Base-by-base conservation (phyloP, 1,140 invertebrate genomes). In the Dendrolimus punctatus region DNA sequence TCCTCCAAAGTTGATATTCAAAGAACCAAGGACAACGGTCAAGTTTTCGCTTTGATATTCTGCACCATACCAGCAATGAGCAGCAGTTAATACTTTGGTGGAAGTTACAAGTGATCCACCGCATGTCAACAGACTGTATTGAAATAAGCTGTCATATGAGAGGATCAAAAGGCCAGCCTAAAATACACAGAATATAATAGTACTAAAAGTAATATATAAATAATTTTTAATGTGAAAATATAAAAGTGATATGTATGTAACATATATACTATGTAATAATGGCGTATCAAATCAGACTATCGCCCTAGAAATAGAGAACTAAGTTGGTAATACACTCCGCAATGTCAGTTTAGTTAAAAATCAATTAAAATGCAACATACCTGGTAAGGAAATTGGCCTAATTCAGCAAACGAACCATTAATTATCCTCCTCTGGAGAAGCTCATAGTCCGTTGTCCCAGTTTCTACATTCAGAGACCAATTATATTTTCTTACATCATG, bases 51-150 rank as follows among this genome's bases (percentile, higher is more conserved):
- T 71, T 39, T 68, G 69, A 57, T 68, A 62, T 8, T 42, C 9
- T 0, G 67, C 67, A 23, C 71, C 67, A 40, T 56, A 61, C 69
- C 71, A 76, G 54, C 73, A 76, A 52, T 76, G 73, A 3, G 71
- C 71, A 37, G 74, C 74, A 0, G 74, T 77, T n/a, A 73, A 8
- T 0, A 76, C 51, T 7, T 63, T 58, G 5, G 55, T 62, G 6
- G 46, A 50, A 4, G 60, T 48, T 5, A 57, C 56, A 5, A 76
- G 60, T 8, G 71, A 69, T 8, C 71, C 73, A 40, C 73, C 73
- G 40, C 71, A 51, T 73, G 68, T 6, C 73, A 68, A 1, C 43
- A 9, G 62, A 23, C 3, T 23, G 23, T 23, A 23, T 23, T 23
- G 23, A 23, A 23, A 23, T 6, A 38, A 3, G 4, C 38, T 10